phyloP scores from a whole-genome alignment of 2,888 invertebrate species.

The Eumacrocentrus americanus region DNA sequence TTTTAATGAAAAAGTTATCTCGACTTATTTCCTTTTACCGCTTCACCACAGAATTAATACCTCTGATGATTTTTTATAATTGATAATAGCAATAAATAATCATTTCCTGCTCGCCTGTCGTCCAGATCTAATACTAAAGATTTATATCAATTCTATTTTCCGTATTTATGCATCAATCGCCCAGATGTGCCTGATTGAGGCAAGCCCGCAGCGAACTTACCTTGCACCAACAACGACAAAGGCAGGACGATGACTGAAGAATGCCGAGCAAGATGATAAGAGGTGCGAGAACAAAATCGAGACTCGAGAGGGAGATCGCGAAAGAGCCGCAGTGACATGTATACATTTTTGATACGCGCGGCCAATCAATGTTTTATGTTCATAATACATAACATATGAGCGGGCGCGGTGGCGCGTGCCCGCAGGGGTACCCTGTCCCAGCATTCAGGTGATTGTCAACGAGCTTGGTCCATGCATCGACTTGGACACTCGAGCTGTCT shows the following conservation, averaged over 20 bases:
- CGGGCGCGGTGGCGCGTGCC: constrained; percentile 57
- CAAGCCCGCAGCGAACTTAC: constrained; percentile 7
- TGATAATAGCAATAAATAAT: too few species aligned
- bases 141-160: too few species aligned
- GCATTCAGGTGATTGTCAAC: constrained; percentile 89
- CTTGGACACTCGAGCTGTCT: constrained; percentile 33
- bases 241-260: too few species aligned
- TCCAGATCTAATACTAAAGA: neutral
- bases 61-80: too few species aligned
- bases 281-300: constrained; percentile 35
- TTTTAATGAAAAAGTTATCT: too few species aligned
- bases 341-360: too few species aligned
- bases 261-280: constrained; percentile 7
- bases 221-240: constrained; percentile 13
- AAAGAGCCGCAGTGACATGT: constrained; percentile 27
- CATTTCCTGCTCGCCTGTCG: too few species aligned
- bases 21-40: too few species aligned
- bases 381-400: constrained; percentile 15
- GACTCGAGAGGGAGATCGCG: constrained; percentile 30
- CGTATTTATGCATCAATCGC: neutral
- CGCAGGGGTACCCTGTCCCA: constrained; percentile 96
- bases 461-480: constrained; percentile 45
- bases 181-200: neutral
- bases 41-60: too few species aligned
- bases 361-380: neutral